phyloP scores from a whole-genome alignment of 2,113 vertebrate genomes.

The Gadus macrocephalus region DNA sequence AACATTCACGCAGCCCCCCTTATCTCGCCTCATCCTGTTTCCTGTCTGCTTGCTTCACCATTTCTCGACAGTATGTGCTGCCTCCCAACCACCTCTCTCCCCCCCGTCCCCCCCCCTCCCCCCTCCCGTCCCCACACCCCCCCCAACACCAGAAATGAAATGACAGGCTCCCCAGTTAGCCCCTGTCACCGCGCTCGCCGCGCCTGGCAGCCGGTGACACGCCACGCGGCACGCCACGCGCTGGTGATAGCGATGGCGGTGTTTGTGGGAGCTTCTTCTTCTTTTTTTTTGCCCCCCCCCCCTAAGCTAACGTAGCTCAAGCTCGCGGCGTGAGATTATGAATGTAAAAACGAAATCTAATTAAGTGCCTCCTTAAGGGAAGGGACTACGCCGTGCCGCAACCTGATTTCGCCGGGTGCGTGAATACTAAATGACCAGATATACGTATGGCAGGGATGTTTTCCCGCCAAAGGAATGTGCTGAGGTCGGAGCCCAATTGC shows the following conservation, averaged over 20 bases:
- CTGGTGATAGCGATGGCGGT: no score
- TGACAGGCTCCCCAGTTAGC: constrained; percentile 58
- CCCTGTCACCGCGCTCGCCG: constrained; percentile 56
- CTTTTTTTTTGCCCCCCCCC: no score
- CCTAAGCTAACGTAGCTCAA: not conserved
- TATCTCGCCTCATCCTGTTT: constrained; percentile 19
- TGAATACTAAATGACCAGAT: no score
- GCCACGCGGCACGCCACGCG: constrained; percentile 7
- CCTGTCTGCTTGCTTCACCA: constrained; percentile 29
- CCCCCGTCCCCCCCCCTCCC: constrained; percentile 24
- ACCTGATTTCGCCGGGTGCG: no score
- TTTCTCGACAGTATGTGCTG: constrained; percentile 18
- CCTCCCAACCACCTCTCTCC: constrained; percentile 9
- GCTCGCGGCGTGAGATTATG: constrained; percentile 8
- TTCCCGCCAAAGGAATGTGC: no score
- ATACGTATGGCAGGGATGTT: no score
- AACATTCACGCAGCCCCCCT: constrained; percentile 24
- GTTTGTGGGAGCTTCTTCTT: no score
- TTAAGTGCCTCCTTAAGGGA: not conserved
- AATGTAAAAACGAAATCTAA: constrained; percentile 20
- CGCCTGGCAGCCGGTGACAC: constrained; percentile 41
- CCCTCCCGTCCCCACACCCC: constrained; percentile 34
- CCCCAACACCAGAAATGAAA: constrained; percentile 11
- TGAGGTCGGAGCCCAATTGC: no score
- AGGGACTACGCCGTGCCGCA: no score